Percentiles rank a stretch among this genome's conserved stretches.
phyloP scores from a whole-genome alignment of 1,140 invertebrate genomes.

The Drosophila tristis region DNA sequence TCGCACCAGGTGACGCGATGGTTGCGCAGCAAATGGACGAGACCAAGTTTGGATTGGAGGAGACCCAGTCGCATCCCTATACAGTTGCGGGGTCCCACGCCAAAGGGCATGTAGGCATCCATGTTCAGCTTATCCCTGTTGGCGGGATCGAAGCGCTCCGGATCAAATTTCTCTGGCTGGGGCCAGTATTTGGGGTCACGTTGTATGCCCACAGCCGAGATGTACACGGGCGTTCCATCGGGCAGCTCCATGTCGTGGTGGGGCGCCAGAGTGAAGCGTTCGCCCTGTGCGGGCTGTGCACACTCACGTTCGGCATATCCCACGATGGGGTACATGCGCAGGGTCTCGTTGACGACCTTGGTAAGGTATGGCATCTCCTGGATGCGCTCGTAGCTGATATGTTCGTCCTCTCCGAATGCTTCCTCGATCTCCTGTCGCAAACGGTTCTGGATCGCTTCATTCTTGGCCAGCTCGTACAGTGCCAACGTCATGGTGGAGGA shows the following conservation, averaged over 20 bases:
- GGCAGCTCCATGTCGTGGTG: slow-evolving; percentile 52
- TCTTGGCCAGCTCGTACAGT: slow-evolving; percentile 88
- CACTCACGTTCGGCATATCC: slow-evolving; percentile 68
- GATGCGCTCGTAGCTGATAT: slow-evolving; percentile 87
- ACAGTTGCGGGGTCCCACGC: slow-evolving; percentile 90
- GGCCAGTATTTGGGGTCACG: slow-evolving; percentile 86
- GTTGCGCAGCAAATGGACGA: slow-evolving; percentile 66
- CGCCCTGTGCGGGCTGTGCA: slow-evolving; percentile 42
- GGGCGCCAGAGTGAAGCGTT: slow-evolving; percentile 62
- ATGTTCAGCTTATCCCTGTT: slow-evolving; percentile 86
- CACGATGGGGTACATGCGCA: slow-evolving; percentile 73
- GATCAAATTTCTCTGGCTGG: slow-evolving; percentile 88
- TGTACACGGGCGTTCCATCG: slow-evolving; percentile 58
- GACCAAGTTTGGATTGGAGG: slow-evolving; percentile 65
- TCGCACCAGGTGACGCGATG: slow-evolving; percentile 55
- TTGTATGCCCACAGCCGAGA: slow-evolving; percentile 64
- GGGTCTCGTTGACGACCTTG: slow-evolving; percentile 85
- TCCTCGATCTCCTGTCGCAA: slow-evolving; percentile 87
- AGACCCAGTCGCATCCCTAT: slow-evolving; percentile 86
- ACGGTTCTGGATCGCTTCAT: slow-evolving; percentile 88
- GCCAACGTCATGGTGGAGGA: slow-evolving; percentile 88
- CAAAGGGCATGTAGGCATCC: slow-evolving; percentile 87
- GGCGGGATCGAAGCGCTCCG: slow-evolving; percentile 87
- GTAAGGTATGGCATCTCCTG: slow-evolving; percentile 88
- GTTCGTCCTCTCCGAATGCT: slow-evolving; percentile 84